Evolutionary conservation across 2,797 vertebrate species (phyloP), one percentile per base, ranked within the genome.

Genomic region (Threskiornis aethiopicus): DNA sequence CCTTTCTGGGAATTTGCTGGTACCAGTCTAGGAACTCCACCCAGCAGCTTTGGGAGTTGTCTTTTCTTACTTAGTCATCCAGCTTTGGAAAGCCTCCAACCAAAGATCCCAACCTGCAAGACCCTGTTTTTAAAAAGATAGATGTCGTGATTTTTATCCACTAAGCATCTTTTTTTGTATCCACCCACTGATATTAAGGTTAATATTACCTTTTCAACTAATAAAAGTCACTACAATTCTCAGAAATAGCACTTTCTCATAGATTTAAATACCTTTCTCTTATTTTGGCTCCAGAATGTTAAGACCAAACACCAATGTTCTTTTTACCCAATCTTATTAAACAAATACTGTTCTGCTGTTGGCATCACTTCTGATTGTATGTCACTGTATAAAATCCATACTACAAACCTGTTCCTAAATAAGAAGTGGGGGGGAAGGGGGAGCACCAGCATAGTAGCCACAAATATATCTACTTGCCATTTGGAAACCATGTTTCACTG

Each of bases 11-110:
- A 97, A 97, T 96, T 94, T 87, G 80, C 95, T 95, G 78, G 91
- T 97, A 95, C 93, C 70, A 78, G 92, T 59, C 35, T 46, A 39
- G 64, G 87, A 55, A 87, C 97, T 96, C 97, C 97, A 96, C 97
- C 97, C 96, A 97, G 89, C 44, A 94, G 94, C 95, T 97, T 70
- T 98, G 98, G 98, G 97, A 98, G 97, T 96, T 96, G 97, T 77
- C 97, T 94, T 89, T 97, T 97, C 96, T 96, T 87, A 88, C 91
- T 98, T 95, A 97, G 96, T 98, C 97, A 98, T 91, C 41, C 92
- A 87, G 81, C 87, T 83, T 37, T 98, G 98, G 97, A 97, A 95
- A 95, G 52, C 12, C 71, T 97, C 97, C 97, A 98, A 49, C 66
- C 93, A 95, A 96, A 76, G 26, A 95, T 91, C 94, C 91, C 95